Conservation (phyloP, 2,113 vertebrate species). For the Danionella cerebrum region DNA sequence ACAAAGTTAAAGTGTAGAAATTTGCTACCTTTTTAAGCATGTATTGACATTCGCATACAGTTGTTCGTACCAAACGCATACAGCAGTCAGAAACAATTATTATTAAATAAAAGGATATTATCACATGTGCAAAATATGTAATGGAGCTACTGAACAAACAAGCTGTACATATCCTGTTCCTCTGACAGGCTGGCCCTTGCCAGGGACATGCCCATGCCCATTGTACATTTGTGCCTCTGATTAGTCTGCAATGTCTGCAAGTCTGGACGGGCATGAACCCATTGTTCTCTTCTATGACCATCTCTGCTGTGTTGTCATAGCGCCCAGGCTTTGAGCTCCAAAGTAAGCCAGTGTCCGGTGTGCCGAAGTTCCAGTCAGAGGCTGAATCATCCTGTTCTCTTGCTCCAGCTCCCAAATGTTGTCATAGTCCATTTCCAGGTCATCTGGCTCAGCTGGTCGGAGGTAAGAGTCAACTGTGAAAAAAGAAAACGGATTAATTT, state of each 20-base stretch:
- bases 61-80: background rate
- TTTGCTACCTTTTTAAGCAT: background rate
- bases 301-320: constrained; percentile 64
- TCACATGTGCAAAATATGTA: background rate
- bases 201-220: constrained; percentile 12
- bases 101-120: background rate
- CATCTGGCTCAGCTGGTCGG: constrained; percentile 62
- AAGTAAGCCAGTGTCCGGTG: constrained; percentile 62
- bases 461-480: constrained; percentile 62
- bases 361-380: constrained; percentile 59
- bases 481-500: constrained; percentile 37
- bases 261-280: constrained; percentile 53
- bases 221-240: constrained; percentile 40
- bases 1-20: too few relatives aligned
- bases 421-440: constrained; percentile 74
- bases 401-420: constrained; percentile 70
- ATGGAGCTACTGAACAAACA: background rate
- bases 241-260: constrained; percentile 66
- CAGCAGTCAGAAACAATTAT: background rate
- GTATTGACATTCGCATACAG: background rate
- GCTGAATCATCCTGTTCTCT: constrained; percentile 60
- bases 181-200: background rate
- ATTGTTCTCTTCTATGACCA: constrained; percentile 68
- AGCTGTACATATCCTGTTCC: background rate
- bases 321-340: constrained; percentile 53